phyloP scores from a whole-genome alignment of 1,140 invertebrate species.

The Trichonephila inaurata region DNA sequence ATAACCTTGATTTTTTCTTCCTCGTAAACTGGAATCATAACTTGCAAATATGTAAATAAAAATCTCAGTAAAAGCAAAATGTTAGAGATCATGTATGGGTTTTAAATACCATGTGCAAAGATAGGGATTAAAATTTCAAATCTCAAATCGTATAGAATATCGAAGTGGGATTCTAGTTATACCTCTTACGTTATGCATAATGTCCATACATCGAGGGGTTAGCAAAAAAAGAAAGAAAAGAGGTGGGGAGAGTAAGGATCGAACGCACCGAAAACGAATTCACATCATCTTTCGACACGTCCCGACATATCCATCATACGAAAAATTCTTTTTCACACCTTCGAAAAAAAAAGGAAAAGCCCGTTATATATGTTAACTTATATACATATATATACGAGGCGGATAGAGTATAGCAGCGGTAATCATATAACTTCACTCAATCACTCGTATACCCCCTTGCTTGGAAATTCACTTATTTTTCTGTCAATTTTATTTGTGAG shows the following conservation, averaged over 20 bases:
- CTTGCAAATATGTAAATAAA: too few relatives aligned
- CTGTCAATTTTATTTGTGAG: constrained; percentile 67
- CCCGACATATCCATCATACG: constrained; percentile 70
- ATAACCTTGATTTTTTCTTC: too few relatives aligned
- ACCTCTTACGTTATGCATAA: background rate
- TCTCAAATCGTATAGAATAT: background rate
- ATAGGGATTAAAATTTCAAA: background rate
- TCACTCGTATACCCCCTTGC: constrained; percentile 63
- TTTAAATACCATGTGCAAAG: too few relatives aligned
- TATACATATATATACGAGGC: constrained; percentile 43
- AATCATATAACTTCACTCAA: constrained; percentile 76
- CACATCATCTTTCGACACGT: constrained; percentile 67
- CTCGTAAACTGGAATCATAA: too few relatives aligned
- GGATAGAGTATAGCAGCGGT: constrained; percentile 40
- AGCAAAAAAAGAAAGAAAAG: background rate
- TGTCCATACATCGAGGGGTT: background rate
- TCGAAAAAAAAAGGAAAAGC: constrained; percentile 6
- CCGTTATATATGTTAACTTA: constrained; percentile 71
- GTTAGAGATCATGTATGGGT: too few relatives aligned
- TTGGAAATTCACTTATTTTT: constrained; percentile 72
- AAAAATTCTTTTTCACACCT: constrained; percentile 53
- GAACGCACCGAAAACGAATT: constrained; percentile 60
- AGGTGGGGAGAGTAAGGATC: background rate
- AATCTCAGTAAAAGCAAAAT: too few relatives aligned
- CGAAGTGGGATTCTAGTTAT: background rate